phyloP scores from a whole-genome alignment of 2,888 invertebrate genomes.

The Aspidiotus rigidus region DNA sequence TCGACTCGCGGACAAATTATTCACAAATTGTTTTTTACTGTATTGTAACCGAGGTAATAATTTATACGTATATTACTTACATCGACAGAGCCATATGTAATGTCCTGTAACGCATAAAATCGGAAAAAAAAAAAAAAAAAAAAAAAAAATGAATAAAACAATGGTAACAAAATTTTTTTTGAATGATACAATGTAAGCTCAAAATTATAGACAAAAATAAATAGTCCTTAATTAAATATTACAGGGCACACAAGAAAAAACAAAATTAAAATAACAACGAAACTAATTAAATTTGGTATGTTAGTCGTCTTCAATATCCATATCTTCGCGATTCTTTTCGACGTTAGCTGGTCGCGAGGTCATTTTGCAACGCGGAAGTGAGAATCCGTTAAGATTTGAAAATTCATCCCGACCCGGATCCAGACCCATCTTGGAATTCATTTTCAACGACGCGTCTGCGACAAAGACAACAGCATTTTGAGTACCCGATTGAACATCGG shows the following conservation, averaged over 20 bases:
- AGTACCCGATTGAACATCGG: too few species aligned
- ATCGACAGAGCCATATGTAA: too few species aligned
- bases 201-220: slow-evolving; percentile 27
- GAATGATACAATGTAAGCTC: slow-evolving; percentile 31
- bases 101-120: too few species aligned
- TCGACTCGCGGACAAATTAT: too few species aligned
- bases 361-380: slow-evolving; percentile 12
- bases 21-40: too few species aligned
- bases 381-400: slow-evolving; percentile 7
- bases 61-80: too few species aligned
- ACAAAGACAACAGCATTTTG: neutral
- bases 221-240: neutral
- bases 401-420: neutral
- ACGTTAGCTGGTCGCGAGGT: slow-evolving; percentile 1
- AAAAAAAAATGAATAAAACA: slow-evolving; percentile 15
- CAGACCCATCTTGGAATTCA: neutral
- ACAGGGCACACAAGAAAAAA: neutral
- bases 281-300: neutral
- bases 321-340: slow-evolving; percentile 20
- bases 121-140: too few species aligned
- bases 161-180: slow-evolving; percentile 30
- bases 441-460: neutral
- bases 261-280: neutral
- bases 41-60: too few species aligned
- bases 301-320: slow-evolving; percentile 26